Evolutionary conservation across 2,113 vertebrate species (phyloP), one percentile per base, ranked within the genome.

Genomic region (Nasalis larvatus): DNA sequence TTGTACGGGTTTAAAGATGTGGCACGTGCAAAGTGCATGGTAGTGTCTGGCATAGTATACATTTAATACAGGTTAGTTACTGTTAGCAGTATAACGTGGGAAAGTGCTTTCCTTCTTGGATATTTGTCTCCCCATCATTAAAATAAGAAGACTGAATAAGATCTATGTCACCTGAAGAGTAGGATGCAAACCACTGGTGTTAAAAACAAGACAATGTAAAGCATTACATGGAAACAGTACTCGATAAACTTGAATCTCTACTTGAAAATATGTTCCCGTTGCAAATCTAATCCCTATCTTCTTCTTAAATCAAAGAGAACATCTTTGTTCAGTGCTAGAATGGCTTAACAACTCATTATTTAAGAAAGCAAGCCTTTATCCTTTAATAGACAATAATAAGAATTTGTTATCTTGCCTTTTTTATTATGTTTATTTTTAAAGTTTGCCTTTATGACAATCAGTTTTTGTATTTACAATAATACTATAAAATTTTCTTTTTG

Each of bases 381-480:
- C 10, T 92, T 52, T 85, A 71, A 85, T 35, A 80, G 68, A n/a
- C 45, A 84, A 56, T 40, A 37, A 81, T 89, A 83, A 96, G 27
- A 95, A 69, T 71, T 81, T 82, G 23, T 78, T 68, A 27, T 4
- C 0, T 14, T 32, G 7, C 6, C 66, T 78, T 90, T 71, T 66
- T 89, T 73, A 66, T 83, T 47, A 52, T 58, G 60, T 83, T 91
- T 58, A 69, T 49, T 86, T 94, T 90, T 71, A 86, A 73, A 66
- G 47, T 60, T 68, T 30, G 60, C 13, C 3, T 71, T 95, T 88
- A 47, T 88, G 56, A 92, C 74, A 95, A 12, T 25, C 66, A 66
- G 56, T 27, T 93, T 93, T 93, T 74, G 71, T 86, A 45, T 86
- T 91, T 85, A 56, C 16, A 94, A 90, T 91, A 90, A 73, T 85